phyloP scores from a whole-genome alignment of 2,113 vertebrate genomes.

The Lepisosteus osseus region DNA sequence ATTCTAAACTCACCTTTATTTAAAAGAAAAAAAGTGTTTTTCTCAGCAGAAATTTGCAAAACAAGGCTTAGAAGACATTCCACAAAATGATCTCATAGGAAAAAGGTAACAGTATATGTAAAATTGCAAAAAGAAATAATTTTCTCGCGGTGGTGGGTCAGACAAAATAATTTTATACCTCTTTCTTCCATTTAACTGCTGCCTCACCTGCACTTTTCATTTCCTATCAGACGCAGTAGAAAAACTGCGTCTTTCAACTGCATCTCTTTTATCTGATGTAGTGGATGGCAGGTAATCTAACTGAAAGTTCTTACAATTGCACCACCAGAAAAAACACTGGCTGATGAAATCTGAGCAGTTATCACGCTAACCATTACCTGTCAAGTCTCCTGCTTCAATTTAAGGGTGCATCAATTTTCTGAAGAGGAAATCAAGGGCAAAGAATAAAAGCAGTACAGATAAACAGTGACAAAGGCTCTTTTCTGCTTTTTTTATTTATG shows the following conservation, averaged over 20 bases:
- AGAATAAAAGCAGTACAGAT: conserved; percentile 97
- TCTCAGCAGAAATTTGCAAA: not conserved
- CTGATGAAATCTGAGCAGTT: conserved; percentile 99
- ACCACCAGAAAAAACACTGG: conserved; percentile 80
- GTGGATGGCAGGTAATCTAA: conserved; percentile 97
- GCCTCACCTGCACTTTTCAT: conserved; percentile 72
- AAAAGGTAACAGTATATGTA: not conserved
- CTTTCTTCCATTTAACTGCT: conserved; percentile 49
- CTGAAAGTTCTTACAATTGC: conserved; percentile 98
- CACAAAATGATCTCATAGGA: not conserved
- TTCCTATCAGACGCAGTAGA: conserved; percentile 71
- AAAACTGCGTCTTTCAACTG: conserved; percentile 83
- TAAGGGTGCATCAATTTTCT: conserved; percentile 99
- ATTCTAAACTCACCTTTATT: no score
- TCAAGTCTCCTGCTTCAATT: conserved; percentile 97
- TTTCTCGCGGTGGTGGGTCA: not conserved
- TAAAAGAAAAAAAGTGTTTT: not conserved
- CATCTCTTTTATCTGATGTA: conserved; percentile 94
- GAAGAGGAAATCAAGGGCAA: conserved; percentile 99
- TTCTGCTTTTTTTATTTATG: conserved; percentile 91
- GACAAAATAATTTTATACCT: conserved; percentile 4
- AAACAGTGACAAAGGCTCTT: conserved; percentile 98
- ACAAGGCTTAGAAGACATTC: not conserved
- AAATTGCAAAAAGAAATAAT: not conserved
- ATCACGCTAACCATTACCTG: conserved; percentile 99